Percentiles rank a stretch among this genome's conserved stretches.
Evolutionary conservation across 2,888 invertebrate species (phyloP).

Genomic region (Meliscaeva auricollis): DNA sequence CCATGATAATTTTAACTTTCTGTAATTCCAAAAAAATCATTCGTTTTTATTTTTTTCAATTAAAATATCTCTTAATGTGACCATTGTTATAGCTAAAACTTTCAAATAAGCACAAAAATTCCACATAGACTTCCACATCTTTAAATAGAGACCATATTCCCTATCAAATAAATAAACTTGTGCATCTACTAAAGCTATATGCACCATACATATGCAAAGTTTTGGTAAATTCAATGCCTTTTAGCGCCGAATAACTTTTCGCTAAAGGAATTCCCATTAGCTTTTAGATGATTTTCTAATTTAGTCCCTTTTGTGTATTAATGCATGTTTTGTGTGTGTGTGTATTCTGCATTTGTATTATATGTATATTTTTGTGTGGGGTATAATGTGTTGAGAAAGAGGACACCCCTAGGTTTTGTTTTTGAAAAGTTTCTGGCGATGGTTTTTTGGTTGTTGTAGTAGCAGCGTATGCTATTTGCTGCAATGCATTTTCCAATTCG

Average conservation of each 20-base stretch:
- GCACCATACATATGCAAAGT: not conserved
- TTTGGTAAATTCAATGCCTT: conserved; percentile 45
- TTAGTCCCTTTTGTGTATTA: conserved; percentile 65
- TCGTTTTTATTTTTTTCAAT: too few relatives aligned
- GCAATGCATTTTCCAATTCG: conserved; percentile 30
- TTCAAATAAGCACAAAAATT: conserved; percentile 34
- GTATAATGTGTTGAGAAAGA: conserved; percentile 10
- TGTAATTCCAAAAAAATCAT: too few relatives aligned
- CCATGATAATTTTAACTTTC: too few relatives aligned
- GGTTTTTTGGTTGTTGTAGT: not conserved
- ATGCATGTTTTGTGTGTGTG: conserved; percentile 6
- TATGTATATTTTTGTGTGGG: not conserved
- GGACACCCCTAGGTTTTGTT: conserved; percentile 45
- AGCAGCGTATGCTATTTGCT: not conserved
- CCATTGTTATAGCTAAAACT: conserved; percentile 15
- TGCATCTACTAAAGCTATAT: not conserved
- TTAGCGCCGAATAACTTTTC: conserved; percentile 40
- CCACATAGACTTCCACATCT: not conserved
- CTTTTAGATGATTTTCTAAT: conserved; percentile 72
- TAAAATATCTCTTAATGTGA: not conserved
- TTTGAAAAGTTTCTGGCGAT: conserved; percentile 7
- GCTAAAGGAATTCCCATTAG: conserved; percentile 69
- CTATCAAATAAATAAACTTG: not conserved
- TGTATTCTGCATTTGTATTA: not conserved
- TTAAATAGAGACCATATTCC: not conserved